Evolutionary conservation across 2,113 vertebrate genomes (phyloP), one percentile per base, ranked within the genome.

Genomic region (Boleophthalmus pectinirostris): DNA sequence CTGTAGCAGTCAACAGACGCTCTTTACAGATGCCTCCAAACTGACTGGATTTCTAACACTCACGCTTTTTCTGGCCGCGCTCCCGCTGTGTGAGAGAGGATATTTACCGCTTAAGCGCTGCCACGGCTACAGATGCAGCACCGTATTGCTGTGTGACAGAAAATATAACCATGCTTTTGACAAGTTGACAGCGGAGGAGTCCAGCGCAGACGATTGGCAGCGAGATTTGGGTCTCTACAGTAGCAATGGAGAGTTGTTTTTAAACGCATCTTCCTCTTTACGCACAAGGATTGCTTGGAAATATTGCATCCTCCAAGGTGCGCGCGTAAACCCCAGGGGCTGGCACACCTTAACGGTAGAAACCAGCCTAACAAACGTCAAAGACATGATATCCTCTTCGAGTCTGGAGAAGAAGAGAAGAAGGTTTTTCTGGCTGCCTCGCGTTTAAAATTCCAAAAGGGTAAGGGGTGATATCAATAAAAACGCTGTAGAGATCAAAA

Each of bases 1-100:
- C 90, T 88, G 90, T 83, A 60, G 84, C 88, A 70, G 84, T 79
- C 75, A 33, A 72, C 79, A 64, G 20, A 64, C 61, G 16, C 61
- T 72, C 51, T 63, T 35, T 11, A 56, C 81, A 72, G 75, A 82
- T 77, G 80, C 56, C 77, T 78, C 29, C n/a, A 66, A 11, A 66
- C 71, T 51, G 81, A 75, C 70, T 61, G 85, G 77, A 83, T 78
- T 72, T 70, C 66, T 70, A 18, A 75, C 16, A 70, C 71, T 7
- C 6, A 12, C 70, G 65, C 73, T 79, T 71, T 66, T 61, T 77
- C 63, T 72, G 68, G 68, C 61, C 66, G 76, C 74, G 6, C 46
- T 70, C 43, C 6, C 65, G 68, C 67, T 72, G 78, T 84, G 78
- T 35, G 75, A 81, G 66, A 74, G 70, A 68, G 61, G 61, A 43